Conservation (phyloP, 2,113 vertebrate species). For the Merops nubicus region DNA sequence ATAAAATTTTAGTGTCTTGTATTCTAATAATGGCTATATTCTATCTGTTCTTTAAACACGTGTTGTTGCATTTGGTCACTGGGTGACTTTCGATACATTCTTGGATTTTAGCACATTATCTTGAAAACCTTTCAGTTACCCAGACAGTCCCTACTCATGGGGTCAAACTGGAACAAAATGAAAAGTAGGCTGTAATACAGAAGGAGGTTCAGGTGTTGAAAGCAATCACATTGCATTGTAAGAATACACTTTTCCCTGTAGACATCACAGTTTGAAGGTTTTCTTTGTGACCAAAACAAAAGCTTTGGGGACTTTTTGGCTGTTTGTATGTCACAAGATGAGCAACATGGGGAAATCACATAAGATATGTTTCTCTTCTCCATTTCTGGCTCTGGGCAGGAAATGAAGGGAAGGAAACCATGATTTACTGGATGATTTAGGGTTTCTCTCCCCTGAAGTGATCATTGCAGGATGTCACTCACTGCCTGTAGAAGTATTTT, state of each 20-base stretch:
- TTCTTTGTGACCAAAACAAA: not conserved
- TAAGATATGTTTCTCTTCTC: not conserved
- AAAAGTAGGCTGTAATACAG: not conserved
- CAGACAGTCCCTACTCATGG: no score
- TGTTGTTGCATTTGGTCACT: not conserved
- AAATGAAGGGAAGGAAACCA: not conserved
- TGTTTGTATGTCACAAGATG: not conserved
- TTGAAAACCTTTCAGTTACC: not conserved
- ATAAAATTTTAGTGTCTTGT: not conserved
- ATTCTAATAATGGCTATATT: not conserved
- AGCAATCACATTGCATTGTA: not conserved
- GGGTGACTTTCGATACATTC: not conserved
- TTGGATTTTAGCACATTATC: not conserved
- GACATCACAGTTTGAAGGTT: not conserved
- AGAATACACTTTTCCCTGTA: not conserved
- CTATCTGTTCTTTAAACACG: not conserved
- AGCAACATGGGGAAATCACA: not conserved
- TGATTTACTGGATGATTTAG: not conserved
- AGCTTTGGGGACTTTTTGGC: not conserved
- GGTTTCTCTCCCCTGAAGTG: not conserved
- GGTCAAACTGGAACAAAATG: not conserved
- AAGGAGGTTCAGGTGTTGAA: not conserved
- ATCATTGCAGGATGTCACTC: not conserved
- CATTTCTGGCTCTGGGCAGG: not conserved
- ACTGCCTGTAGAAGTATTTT: not conserved